A percentile compares a stretch with the other conserved stretches of the same genome.
These are phyloP conservation scores for Lepidurus couesii DNA, from an alignment of 1,140 invertebrate genomes.

Conservation along the genomic window DNA sequence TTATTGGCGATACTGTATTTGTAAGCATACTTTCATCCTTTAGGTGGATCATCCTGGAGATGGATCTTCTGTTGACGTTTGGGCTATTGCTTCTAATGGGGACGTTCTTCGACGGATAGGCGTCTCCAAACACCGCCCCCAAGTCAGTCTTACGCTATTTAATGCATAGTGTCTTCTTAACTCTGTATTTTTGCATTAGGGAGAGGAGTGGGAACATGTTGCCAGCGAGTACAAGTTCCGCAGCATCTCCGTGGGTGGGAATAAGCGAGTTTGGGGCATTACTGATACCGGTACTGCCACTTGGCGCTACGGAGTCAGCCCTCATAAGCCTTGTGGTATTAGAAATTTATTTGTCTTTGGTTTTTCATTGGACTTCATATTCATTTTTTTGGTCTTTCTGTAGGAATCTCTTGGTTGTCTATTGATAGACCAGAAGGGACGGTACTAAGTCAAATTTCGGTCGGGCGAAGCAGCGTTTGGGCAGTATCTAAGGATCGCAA, in stretches of 20 bases:
- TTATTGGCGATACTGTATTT: no score
- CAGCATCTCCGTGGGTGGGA: slow-evolving; percentile 38
- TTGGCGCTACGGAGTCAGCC: slow-evolving; percentile 42
- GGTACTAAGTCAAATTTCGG: slow-evolving; percentile 64
- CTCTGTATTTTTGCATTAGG: slow-evolving; percentile 35
- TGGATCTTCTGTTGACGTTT: slow-evolving; percentile 53
- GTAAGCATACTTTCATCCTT: background rate
- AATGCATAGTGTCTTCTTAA: background rate
- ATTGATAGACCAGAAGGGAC: slow-evolving; percentile 33
- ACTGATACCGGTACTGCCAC: slow-evolving; percentile 44
- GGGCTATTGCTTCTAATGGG: slow-evolving; percentile 74
- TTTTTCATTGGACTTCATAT: no score
- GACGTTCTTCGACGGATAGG: slow-evolving; percentile 72
- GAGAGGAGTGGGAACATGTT: slow-evolving; percentile 40
- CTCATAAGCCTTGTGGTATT: slow-evolving; percentile 40
- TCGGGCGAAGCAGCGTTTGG: slow-evolving; percentile 63
- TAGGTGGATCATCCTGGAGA: slow-evolving; percentile 40
- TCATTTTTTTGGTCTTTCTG: background rate
- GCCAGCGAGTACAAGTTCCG: slow-evolving; percentile 40
- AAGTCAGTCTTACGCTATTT: slow-evolving; percentile 48
- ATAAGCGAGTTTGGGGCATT: slow-evolving; percentile 44
- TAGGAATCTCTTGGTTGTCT: slow-evolving; percentile 29
- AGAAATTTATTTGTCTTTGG: background rate
- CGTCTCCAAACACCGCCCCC: slow-evolving; percentile 61
- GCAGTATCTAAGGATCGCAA: slow-evolving; percentile 50